A percentile compares a stretch with the other conserved stretches of the same genome.
Evolutionary conservation across 2,113 vertebrate species (phyloP).

Genomic region (Pterophyllum scalare): DNA sequence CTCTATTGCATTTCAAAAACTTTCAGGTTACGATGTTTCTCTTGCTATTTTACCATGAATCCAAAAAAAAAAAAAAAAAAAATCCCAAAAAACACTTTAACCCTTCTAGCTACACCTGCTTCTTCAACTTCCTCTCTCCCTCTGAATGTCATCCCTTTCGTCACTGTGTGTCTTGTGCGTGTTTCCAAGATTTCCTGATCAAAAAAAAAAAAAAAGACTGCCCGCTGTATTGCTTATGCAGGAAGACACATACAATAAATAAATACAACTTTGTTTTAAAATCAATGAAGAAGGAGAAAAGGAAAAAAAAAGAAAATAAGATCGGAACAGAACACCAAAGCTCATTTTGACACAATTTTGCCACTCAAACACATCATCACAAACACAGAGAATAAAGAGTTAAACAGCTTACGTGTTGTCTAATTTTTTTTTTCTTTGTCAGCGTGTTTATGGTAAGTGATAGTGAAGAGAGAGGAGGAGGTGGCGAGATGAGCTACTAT

Average conservation of each 20-base stretch:
- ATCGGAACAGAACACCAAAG: conserved; percentile 62
- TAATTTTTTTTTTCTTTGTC: conserved; percentile 38
- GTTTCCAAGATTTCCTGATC: conserved; percentile 48
- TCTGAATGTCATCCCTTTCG: conserved; percentile 18
- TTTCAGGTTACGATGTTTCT: background rate
- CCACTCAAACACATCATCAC: conserved; percentile 81
- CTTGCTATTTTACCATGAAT: background rate
- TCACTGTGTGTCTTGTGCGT: conserved; percentile 59
- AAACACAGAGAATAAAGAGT: conserved; percentile 72
- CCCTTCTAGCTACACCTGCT: background rate
- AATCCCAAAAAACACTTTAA: too few relatives aligned
- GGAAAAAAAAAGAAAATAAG: conserved; percentile 39
- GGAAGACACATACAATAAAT: conserved; percentile 52
- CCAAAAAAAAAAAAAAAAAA: background rate
- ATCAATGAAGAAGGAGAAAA: conserved; percentile 22
- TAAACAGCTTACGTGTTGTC: conserved; percentile 60
- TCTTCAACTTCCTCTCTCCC: conserved; percentile 28
- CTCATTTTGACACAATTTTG: conserved; percentile 62
- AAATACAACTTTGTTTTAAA: conserved; percentile 46
- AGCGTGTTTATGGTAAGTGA: conserved; percentile 46
- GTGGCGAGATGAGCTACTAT: conserved; percentile 37
- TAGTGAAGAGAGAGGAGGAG: conserved; percentile 20
- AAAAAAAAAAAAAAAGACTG: conserved; percentile 35
- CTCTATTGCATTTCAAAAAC: background rate
- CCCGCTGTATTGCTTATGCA: conserved; percentile 63